Evolutionary conservation across 1,140 invertebrate genomes (phyloP).

Genomic region (Oppia nitens): DNA sequence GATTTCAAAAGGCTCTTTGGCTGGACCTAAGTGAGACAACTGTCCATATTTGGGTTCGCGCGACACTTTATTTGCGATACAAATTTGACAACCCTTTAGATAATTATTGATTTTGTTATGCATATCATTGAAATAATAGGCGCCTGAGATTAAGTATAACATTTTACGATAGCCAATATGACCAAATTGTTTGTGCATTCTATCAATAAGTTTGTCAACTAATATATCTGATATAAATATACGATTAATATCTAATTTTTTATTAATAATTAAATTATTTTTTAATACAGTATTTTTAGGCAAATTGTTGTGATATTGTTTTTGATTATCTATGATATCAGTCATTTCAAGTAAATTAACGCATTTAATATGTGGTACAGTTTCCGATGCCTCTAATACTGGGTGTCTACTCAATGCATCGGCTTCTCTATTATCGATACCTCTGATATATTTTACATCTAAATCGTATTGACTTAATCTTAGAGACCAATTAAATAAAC

Average conservation of each 20-base stretch:
- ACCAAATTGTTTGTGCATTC: conserved; percentile 9
- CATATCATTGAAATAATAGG: conserved; percentile 7
- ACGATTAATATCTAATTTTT: background rate
- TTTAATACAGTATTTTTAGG: background rate
- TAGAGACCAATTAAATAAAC: conserved; percentile 18
- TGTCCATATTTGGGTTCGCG: background rate
- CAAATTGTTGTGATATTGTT: background rate
- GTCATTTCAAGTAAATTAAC: background rate
- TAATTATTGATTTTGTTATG: background rate
- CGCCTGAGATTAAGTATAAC: background rate
- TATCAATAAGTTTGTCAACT: background rate
- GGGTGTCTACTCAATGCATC: conserved; percentile 13
- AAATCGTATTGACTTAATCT: conserved; percentile 27
- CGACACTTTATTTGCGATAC: conserved; percentile 4
- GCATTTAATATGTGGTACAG: background rate
- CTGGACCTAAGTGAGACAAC: conserved; percentile 6
- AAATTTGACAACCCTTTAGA: background rate
- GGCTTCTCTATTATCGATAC: conserved; percentile 10
- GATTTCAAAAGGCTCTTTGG: conserved; percentile 12
- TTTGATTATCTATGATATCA: background rate
- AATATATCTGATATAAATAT: conserved; percentile 3
- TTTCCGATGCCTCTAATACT: background rate
- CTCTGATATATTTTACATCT: conserved; percentile 12
- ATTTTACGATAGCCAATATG: conserved; percentile 8
- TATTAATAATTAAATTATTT: background rate